A percentile compares a stretch with the other conserved stretches of the same genome.
These are phyloP conservation scores for Nezara viridula DNA, from an alignment of 2,888 invertebrate species.

Conservation along the genomic window DNA sequence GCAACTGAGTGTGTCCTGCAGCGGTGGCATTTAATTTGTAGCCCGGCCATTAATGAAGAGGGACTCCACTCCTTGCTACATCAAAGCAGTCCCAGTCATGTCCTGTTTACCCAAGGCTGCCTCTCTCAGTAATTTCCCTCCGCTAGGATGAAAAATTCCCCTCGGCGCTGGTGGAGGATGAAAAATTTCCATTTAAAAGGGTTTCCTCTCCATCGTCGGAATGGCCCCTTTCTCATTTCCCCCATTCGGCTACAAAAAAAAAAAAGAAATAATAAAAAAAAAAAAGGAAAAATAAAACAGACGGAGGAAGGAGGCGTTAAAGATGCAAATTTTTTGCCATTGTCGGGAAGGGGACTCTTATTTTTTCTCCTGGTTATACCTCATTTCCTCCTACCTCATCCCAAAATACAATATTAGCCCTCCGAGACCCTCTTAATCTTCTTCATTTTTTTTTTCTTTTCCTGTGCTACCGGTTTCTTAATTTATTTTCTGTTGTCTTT, in stretches of 20 bases:
- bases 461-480: not conserved
- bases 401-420: slow-evolving; percentile 61
- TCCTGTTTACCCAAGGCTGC: slow-evolving; percentile 33
- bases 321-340: slow-evolving; percentile 66
- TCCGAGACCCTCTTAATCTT: slow-evolving; percentile 20
- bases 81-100: slow-evolving; percentile 21
- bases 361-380: slow-evolving; percentile 64
- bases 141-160: slow-evolving; percentile 62
- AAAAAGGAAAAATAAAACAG: slow-evolving; percentile 64
- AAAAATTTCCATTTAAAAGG: slow-evolving; percentile 65
- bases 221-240: slow-evolving; percentile 67
- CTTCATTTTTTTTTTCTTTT: slow-evolving; percentile 35
- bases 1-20: not conserved
- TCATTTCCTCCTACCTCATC: slow-evolving; percentile 60
- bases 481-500: slow-evolving; percentile 41
- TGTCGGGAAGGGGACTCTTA: slow-evolving; percentile 59
- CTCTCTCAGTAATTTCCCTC: slow-evolving; percentile 64
- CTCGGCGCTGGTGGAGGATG: slow-evolving; percentile 55
- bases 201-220: slow-evolving; percentile 57
- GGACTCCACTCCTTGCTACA: slow-evolving; percentile 24
- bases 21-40: slow-evolving; percentile 33
- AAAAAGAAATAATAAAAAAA: slow-evolving; percentile 15
- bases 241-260: slow-evolving; percentile 64
- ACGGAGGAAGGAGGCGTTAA: slow-evolving; percentile 66
- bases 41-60: slow-evolving; percentile 40